These are phyloP conservation scores for Narcine bancroftii DNA, from an alignment of 2,113 vertebrate species.

Conservation along the genomic window DNA sequence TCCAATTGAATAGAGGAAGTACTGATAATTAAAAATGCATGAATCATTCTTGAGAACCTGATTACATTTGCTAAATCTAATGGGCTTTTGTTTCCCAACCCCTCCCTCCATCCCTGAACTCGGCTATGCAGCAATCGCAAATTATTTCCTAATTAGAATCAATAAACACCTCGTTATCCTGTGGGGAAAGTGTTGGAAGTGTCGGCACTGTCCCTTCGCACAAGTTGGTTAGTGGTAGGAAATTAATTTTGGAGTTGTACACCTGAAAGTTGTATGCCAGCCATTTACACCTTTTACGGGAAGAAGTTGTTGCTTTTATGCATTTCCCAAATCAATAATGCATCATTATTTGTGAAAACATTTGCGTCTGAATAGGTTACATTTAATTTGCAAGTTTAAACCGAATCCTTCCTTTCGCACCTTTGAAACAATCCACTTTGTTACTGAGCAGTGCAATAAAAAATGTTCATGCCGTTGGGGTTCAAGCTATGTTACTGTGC, in stretches of 20 bases:
- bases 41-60: constrained; percentile 55
- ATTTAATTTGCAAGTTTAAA: constrained; percentile 48
- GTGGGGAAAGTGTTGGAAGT: constrained; percentile 39
- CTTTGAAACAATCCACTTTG: neutral
- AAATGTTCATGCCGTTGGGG: too few species aligned
- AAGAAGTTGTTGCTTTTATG: constrained; percentile 44
- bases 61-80: constrained; percentile 42
- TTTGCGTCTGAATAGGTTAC: constrained; percentile 47
- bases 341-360: constrained; percentile 48
- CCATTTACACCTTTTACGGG: constrained; percentile 37
- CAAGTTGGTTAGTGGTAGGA: neutral
- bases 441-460: too few species aligned
- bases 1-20: neutral
- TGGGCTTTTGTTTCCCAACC: neutral
- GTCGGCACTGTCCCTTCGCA: constrained; percentile 34
- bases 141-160: constrained; percentile 45
- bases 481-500: neutral
- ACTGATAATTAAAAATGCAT: neutral
- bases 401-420: neutral
- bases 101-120: neutral
- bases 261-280: constrained; percentile 25
- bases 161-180: constrained; percentile 41
- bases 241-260: constrained; percentile 39
- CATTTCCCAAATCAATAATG: constrained; percentile 54
- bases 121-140: constrained; percentile 39